These are phyloP conservation scores for Clostera curtula DNA, from an alignment of 2,888 invertebrate species.

Conservation along the genomic window DNA sequence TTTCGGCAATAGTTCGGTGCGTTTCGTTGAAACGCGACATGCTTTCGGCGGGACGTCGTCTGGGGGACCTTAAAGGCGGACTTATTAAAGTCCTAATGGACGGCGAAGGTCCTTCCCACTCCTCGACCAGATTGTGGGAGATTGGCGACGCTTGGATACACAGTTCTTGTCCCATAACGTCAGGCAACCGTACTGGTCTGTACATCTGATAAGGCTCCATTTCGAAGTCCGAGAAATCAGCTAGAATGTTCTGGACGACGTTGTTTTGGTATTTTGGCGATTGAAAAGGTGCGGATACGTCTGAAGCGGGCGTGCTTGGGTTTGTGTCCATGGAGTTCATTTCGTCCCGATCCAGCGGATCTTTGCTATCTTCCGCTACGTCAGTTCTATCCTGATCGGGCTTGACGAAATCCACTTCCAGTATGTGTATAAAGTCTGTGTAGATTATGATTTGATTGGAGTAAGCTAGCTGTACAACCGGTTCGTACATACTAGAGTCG, in stretches of 20 bases:
- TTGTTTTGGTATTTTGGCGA: conserved; percentile 72
- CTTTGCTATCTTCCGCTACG: conserved; percentile 44
- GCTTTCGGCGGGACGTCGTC: conserved; percentile 64
- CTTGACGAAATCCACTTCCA: conserved; percentile 76
- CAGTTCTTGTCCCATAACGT: conserved; percentile 64
- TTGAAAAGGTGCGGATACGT: conserved; percentile 59
- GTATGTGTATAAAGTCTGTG: conserved; percentile 89
- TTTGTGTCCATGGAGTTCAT: conserved; percentile 47
- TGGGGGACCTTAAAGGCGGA: conserved; percentile 61
- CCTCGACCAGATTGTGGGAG: conserved; percentile 65
- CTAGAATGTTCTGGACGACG: conserved; percentile 76
- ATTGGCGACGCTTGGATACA: conserved; percentile 65
- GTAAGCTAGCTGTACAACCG: conserved; percentile 80
- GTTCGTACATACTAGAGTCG: conserved; percentile 85
- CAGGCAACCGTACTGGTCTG: conserved; percentile 56
- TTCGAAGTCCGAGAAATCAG: conserved; percentile 78
- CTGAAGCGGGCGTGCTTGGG: conserved; percentile 53
- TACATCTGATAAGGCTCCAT: conserved; percentile 66
- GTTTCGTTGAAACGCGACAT: conserved; percentile 71
- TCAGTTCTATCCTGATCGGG: conserved; percentile 51
- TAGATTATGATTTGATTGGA: conserved; percentile 86
- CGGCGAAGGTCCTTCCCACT: conserved; percentile 69
- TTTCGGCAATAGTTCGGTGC: conserved; percentile 76
- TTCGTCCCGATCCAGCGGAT: conserved; percentile 50
- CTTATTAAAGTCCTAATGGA: conserved; percentile 66